phyloP scores from a whole-genome alignment of 2,113 vertebrate genomes.

The Oxygymnocypris stewartii region DNA sequence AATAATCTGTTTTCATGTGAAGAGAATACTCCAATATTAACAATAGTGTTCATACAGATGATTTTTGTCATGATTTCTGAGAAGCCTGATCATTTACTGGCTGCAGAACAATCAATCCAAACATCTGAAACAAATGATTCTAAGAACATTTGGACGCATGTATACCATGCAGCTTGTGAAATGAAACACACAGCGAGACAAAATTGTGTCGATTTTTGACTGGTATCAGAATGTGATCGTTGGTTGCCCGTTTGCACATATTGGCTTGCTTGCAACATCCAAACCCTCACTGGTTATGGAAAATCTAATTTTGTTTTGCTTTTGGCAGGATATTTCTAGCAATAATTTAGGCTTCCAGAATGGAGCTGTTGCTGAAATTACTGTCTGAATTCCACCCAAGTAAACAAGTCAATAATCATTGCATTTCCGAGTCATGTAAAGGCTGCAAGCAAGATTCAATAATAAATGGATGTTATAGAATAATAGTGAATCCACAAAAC shows the following conservation, averaged over 20 bases:
- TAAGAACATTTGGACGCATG: background rate
- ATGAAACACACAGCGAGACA: constrained; percentile 53
- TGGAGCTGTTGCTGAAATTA: constrained; percentile 31
- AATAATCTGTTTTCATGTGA: constrained; percentile 69
- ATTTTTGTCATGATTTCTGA: constrained; percentile 66
- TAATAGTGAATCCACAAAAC: background rate
- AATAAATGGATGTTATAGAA: constrained; percentile 17
- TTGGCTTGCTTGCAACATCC: background rate
- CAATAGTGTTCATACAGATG: constrained; percentile 65
- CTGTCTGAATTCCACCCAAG: constrained; percentile 26
- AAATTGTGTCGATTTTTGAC: constrained; percentile 3
- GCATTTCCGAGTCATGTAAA: constrained; percentile 22
- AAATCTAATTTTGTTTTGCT: constrained; percentile 31
- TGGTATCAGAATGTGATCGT: constrained; percentile 24
- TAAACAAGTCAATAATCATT: constrained; percentile 34
- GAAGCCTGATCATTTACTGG: constrained; percentile 58
- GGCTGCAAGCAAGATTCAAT: background rate
- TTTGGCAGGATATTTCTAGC: constrained; percentile 26
- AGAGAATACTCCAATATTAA: constrained; percentile 60
- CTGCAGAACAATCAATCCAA: constrained; percentile 62
- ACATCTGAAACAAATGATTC: constrained; percentile 57
- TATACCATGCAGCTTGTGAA: constrained; percentile 31
- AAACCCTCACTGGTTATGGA: background rate
- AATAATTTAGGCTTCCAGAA: constrained; percentile 31
- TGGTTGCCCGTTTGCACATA: background rate